Evolutionary conservation across 2,797 vertebrate genomes (phyloP), one percentile per base, ranked within the genome.

Genomic region (Phataginus tetradactyla): DNA sequence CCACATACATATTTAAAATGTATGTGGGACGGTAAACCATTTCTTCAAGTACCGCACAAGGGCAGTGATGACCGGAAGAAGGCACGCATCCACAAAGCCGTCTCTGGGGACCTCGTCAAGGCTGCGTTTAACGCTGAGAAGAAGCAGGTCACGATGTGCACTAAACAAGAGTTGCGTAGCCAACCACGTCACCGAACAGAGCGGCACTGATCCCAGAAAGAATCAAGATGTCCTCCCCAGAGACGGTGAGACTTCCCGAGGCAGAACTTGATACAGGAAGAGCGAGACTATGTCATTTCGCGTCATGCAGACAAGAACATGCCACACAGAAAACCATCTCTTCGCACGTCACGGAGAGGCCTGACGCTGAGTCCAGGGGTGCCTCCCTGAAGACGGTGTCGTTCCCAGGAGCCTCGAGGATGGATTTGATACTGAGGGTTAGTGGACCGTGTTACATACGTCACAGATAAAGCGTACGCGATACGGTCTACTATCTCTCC

Each of bases 371-470:
- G 68, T 81, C 96, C 64, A 2, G 15, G 6, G 96, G 85, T 6
- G 2, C 75, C 88, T 95, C 78, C 96, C 91, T 5, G 92, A 72
- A 89, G 96, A 77, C 14, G 39, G 93, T 53, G 93, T 63, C 49
- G 55, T 23, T 88, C 77, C 86, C 95, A 42, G 96, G 92, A 96
- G 95, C 97, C 97, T 97, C 96, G 96, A 97, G 97, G 97, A 97
- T 94, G 97, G 97, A 98, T 98, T 97, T 98, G 97, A 97, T 98
- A 98, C 97, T 98, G 97, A 98, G 97, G 97, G 97, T 98, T 98
- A 98, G 97, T 98, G 97, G 97, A 98, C 97, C 97, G 97, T 98
- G 97, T 98, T 98, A 98, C 97, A 98, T 98, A 98, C 97, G 97
- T 98, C 97, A 98, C 97, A 97, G 97, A 98, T 98, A 97, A 98